Evolutionary conservation across 2,888 invertebrate genomes (phyloP).

Genomic region (Camptogramma bilineatum): DNA sequence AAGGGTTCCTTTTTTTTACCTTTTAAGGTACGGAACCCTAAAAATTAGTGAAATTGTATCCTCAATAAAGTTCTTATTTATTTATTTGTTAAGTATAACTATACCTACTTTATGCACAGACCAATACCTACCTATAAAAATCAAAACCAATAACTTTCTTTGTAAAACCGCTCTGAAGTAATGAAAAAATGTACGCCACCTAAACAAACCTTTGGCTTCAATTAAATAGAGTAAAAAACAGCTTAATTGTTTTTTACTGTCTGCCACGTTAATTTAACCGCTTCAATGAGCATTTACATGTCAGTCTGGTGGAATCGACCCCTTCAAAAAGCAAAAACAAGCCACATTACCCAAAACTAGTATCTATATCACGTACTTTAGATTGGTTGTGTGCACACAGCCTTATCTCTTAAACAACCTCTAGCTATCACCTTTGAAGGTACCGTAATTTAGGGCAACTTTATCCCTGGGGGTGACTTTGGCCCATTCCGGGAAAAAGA

Average conservation of each 20-base stretch:
- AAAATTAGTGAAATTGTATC: no score
- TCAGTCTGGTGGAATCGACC: conserved; percentile 45
- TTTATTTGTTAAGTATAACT: no score
- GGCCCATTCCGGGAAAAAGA: no score
- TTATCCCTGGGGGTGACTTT: conserved; percentile 9
- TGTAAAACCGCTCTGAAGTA: conserved; percentile 45
- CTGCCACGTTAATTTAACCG: conserved; percentile 58
- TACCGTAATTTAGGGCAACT: conserved; percentile 12
- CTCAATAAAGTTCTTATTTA: no score
- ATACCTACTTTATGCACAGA: no score
- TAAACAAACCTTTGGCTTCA: conserved; percentile 22
- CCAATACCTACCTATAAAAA: no score
- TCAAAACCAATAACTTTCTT: no score
- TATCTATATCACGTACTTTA: background rate
- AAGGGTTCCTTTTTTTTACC: no score
- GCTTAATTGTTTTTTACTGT: conserved; percentile 47
- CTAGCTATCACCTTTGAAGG: conserved; percentile 5
- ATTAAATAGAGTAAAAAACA: conserved; percentile 44
- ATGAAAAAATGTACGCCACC: conserved; percentile 47
- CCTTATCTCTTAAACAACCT: conserved; percentile 23
- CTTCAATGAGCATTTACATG: conserved; percentile 53
- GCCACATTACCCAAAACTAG: background rate
- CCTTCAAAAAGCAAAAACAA: conserved; percentile 28
- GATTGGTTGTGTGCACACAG: conserved; percentile 2
- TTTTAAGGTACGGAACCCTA: no score